Base-by-base conservation (phyloP, 2,113 vertebrate species). In the Lepidothrix coronata region DNA sequence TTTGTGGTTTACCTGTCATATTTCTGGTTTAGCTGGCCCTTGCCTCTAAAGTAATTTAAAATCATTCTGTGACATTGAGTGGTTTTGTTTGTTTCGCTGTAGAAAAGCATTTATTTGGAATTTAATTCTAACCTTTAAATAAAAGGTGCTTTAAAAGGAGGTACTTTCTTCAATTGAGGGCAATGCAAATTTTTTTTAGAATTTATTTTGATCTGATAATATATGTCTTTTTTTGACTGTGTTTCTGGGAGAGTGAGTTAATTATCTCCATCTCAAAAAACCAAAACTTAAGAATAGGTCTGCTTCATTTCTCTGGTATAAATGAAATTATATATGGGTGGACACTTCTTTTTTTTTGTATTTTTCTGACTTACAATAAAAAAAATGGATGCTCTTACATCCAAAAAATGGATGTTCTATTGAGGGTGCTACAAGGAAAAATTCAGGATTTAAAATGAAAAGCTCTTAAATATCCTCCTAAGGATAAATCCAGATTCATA, bases 101-200 rank as follows among this genome's bases (percentile, higher is more conserved):
- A 70, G 65, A 77, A 76, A 18, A 70, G 0, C 2, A 25, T 46
- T 39, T 46, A 65, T 37, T 7, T 85, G 7, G 7, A 68, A 49
- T 66, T 79, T 59, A 61, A 61, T 49, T 89, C 11, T 76, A 70
- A 72, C 3, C 6, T 82, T 16, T 48, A 73, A 84, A 39, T 66
- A 35, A 62, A 55, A 33, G 3, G 12, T 24, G 0, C 8, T 14
- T 84, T 58, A 9, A 70, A 82, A 77, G 2, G 2, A 58, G 2
- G 30, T 23, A 2, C 0, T 78, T 79, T 79, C 17, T 37, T 62
- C 20, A 63, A 3, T 3, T 44, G 19, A 51, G 7, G 10, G 0
- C 2, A 19, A 17, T 6, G 8, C 0, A 78, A 27, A 17, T 1
- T 28, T 31, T 23, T 62, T 81, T 59, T 25, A 21, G 4, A 24